Percentiles rank a stretch among this genome's conserved stretches.
These are phyloP conservation scores for Yponomeuta cagnagella DNA, from an alignment of 2,888 invertebrate genomes.

Conservation along the genomic window DNA sequence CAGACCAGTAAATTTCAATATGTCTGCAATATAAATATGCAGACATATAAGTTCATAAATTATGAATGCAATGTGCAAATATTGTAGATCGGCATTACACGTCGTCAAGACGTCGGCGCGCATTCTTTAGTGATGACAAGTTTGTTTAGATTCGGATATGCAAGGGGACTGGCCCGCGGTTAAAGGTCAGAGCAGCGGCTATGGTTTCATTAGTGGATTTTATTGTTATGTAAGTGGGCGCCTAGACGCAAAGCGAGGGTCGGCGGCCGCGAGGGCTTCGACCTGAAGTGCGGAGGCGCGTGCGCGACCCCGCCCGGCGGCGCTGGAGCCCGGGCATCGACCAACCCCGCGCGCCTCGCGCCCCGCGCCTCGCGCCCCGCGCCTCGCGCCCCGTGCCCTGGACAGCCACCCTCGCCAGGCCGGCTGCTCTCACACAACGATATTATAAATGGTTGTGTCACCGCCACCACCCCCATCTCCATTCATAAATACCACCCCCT, in stretches of 20 bases:
- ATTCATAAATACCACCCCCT: background rate
- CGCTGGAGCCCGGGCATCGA: conserved; percentile 16
- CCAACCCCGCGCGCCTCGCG: conserved; percentile 2
- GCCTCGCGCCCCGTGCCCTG: background rate
- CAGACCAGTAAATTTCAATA: background rate
- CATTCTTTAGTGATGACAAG: background rate
- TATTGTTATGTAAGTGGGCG: conserved; percentile 39
- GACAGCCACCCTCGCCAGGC: conserved; percentile 13
- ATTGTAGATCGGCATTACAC: background rate
- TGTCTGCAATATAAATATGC: background rate
- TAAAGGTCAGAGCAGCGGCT: conserved; percentile 12
- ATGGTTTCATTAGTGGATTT: conserved; percentile 15
- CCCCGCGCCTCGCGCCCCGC: background rate
- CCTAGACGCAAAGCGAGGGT: conserved; percentile 60
- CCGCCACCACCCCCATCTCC: conserved; percentile 5
- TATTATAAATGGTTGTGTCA: background rate
- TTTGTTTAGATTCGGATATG: background rate
- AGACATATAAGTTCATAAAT: background rate
- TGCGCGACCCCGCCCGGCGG: conserved; percentile 53
- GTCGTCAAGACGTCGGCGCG: background rate
- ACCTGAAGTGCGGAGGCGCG: conserved; percentile 53
- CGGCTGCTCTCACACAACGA: conserved; percentile 15
- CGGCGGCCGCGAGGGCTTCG: conserved; percentile 68
- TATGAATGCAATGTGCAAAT: background rate
- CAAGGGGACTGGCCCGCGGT: background rate